A percentile compares a stretch with the other conserved stretches of the same genome.
phyloP scores from a whole-genome alignment of 2,113 vertebrate genomes.

The Dasypus novemcinctus region DNA sequence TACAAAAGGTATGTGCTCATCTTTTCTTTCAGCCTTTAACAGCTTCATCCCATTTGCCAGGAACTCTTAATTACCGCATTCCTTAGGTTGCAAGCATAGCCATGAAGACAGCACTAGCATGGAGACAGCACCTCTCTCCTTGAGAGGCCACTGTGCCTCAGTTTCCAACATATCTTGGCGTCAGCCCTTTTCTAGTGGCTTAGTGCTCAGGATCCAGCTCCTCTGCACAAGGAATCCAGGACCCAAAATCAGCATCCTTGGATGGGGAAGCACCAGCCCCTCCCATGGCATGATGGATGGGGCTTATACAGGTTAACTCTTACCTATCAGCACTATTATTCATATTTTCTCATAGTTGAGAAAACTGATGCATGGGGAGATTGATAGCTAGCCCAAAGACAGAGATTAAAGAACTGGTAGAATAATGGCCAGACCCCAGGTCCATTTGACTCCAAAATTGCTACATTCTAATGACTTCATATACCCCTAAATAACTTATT shows the following conservation, averaged over 20 bases:
- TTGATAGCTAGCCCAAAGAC: neutral
- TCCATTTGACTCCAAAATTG: neutral
- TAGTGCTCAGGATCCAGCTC: neutral
- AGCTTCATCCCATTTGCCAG: too few relatives aligned
- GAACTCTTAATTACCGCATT: too few relatives aligned
- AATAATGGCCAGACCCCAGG: neutral
- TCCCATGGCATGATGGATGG: neutral
- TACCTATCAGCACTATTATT: neutral
- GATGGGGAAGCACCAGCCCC: neutral
- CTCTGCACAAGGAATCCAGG: neutral
- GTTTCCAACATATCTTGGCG: too few relatives aligned
- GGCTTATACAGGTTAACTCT: neutral
- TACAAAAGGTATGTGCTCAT: too few relatives aligned
- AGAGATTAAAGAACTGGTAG: neutral
- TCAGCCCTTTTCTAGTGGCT: neutral
- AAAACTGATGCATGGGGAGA: neutral
- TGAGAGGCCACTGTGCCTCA: too few relatives aligned
- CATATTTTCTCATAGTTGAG: neutral
- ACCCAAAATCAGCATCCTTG: neutral
- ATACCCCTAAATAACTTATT: neutral
- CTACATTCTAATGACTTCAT: neutral
- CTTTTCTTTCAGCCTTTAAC: too few relatives aligned
- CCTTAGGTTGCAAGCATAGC: too few relatives aligned
- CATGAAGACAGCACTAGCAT: too few relatives aligned
- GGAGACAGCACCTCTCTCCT: too few relatives aligned